Evolutionary conservation across 1,140 invertebrate species (phyloP), one percentile per base, ranked within the genome.

Genomic region (Drosophila funebris): DNA sequence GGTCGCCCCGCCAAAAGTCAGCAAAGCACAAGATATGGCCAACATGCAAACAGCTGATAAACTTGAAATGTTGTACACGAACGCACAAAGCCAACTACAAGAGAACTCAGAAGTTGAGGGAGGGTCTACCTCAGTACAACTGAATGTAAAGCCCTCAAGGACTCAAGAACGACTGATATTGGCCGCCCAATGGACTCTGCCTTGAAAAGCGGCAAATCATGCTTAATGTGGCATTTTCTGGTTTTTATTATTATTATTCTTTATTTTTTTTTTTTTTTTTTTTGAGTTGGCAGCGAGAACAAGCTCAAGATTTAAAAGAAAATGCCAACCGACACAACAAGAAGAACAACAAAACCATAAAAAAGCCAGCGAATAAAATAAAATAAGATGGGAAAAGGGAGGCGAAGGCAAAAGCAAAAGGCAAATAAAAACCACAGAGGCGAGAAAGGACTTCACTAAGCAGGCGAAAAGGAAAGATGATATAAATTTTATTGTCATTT

Each of bases 401-500:
- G 41, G 64, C 24, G 22, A 44, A 33, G 53, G 54, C 61, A 29
- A 75, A 58, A 68, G 71, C 69, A 75, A 74, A 80, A 70, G 68
- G 70, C 77, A 78, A 85, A 85, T 87, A 87, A 81, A 85, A 85
- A 56, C 82, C 82, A 87, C 77, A 85, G 61, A 78, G 74, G 77
- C 82, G 82, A 80, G 62, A 85, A 85, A 77, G 82, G 81, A 85
- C 81, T 85, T 87, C 77, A 87, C 82, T 85, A 84, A 84, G 80
- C 80, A 76, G 76, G 53, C 63, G 29, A 48, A 78, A 64, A 67
- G 76, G 41, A 74, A 83, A 88, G 78, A 88, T 88, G 83, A 88
- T 88, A 88, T 88, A 88, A 88, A 88, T 88, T 88, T 88, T 88
- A 88, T 88, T 88, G 83, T 88, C 83, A 88, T 88, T 83, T 88